phyloP scores from a whole-genome alignment of 2,888 invertebrate species.

The Crepidodera aurea region DNA sequence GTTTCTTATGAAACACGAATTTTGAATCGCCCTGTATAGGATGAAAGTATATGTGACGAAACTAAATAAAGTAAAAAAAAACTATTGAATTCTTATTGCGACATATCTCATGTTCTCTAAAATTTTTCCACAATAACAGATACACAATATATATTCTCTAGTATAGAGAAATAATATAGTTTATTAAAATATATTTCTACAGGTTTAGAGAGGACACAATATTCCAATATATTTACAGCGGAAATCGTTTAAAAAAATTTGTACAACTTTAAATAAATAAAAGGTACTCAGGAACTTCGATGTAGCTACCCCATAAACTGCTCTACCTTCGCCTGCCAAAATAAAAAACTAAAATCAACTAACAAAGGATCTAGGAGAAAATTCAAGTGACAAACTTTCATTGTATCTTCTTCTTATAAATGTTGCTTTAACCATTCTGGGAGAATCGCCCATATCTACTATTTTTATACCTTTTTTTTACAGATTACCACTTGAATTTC shows the following conservation, averaged over 20 bases:
- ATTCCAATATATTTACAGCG: conserved; percentile 24
- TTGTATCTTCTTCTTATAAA: background rate
- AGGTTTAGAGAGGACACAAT: conserved; percentile 27
- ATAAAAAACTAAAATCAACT: conserved; percentile 37
- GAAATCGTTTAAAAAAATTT: conserved; percentile 21
- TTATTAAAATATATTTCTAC: conserved; percentile 28
- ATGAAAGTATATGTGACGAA: no score
- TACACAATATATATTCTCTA: background rate
- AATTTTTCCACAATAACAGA: no score
- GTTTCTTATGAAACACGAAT: no score
- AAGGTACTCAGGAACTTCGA: conserved; percentile 27
- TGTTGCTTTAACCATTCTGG: no score
- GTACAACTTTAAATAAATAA: conserved; percentile 28
- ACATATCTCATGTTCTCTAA: no score
- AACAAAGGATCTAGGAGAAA: conserved; percentile 10
- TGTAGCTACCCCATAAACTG: conserved; percentile 19
- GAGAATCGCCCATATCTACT: no score
- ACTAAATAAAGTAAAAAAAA: no score
- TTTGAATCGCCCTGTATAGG: no score
- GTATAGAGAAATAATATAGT: conserved; percentile 7
- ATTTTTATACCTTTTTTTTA: no score
- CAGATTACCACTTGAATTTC: conserved; percentile 1
- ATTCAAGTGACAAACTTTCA: conserved; percentile 14
- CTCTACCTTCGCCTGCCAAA: conserved; percentile 49
- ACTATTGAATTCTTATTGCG: no score